Conservation (phyloP, 2,888 invertebrate species). For the Drosophila testacea region DNA sequence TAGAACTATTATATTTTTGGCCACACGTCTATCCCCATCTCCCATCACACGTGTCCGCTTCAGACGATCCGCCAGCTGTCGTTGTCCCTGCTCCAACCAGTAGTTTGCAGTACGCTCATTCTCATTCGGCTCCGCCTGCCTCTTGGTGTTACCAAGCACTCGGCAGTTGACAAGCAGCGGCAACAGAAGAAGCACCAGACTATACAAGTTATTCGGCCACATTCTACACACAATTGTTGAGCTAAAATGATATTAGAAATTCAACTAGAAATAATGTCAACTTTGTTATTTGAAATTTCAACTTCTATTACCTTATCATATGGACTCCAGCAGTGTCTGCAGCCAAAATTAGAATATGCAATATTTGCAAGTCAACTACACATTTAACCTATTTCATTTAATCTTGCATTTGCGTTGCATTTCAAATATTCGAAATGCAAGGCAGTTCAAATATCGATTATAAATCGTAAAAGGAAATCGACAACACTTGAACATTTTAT, state of each 20-base stretch:
- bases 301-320: not conserved
- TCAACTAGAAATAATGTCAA: conserved; percentile 17
- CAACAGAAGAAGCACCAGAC: conserved; percentile 5
- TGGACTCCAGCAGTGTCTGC: not conserved
- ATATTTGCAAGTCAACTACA: not conserved
- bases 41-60: conserved; percentile 26
- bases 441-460: too few species aligned
- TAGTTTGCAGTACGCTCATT: conserved; percentile 53
- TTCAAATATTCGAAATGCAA: too few species aligned
- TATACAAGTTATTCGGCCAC: conserved; percentile 10
- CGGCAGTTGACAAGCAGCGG: conserved; percentile 11
- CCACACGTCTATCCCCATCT: conserved; percentile 47
- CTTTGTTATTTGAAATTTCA: not conserved
- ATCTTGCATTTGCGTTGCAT: too few species aligned
- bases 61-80: conserved; percentile 57
- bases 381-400: not conserved
- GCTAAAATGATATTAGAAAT: conserved; percentile 23
- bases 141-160: not conserved
- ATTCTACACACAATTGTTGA: conserved; percentile 25
- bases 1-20: conserved; percentile 81
- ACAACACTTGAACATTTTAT: too few species aligned
- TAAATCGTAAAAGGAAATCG: too few species aligned
- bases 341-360: not conserved
- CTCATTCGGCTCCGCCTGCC: conserved; percentile 7
- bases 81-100: conserved; percentile 71